Percentiles rank a stretch among this genome's conserved stretches.
Evolutionary conservation across 2,888 invertebrate species (phyloP).

Genomic region (Leptinotarsa tumamoca): DNA sequence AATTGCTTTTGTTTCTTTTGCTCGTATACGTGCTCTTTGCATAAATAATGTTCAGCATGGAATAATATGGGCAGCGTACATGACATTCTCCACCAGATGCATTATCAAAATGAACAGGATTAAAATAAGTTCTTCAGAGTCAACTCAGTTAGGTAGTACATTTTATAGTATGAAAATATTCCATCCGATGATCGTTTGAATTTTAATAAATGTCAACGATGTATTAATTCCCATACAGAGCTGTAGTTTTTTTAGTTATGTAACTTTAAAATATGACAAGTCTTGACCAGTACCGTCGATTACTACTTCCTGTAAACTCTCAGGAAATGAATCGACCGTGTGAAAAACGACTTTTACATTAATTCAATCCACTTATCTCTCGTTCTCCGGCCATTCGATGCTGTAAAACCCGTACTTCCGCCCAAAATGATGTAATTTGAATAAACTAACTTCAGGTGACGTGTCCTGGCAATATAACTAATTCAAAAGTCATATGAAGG

Average conservation of each 20-base stretch:
- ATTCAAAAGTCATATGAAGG: not conserved
- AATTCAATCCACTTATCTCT: conserved; percentile 12
- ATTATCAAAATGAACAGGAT: too few species aligned
- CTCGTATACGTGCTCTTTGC: conserved; percentile 1
- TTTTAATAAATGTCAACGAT: too few species aligned
- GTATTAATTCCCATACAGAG: too few species aligned
- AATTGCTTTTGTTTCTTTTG: not conserved
- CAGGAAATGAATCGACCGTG: conserved; percentile 7
- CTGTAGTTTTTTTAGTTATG: not conserved
- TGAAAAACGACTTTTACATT: conserved; percentile 6
- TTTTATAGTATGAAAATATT: too few species aligned
- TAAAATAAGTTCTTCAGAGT: too few species aligned
- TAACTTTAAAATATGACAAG: not conserved
- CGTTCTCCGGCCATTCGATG: conserved; percentile 12
- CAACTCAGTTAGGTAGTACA: too few species aligned
- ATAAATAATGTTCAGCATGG: not conserved
- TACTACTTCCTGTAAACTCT: not conserved
- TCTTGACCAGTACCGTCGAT: not conserved
- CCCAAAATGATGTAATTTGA: not conserved
- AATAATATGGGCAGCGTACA: not conserved
- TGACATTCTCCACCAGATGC: too few species aligned
- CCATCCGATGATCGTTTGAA: too few species aligned
- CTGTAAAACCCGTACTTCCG: not conserved
- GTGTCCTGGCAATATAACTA: not conserved
- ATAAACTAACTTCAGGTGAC: not conserved